Base-by-base conservation (phyloP, 2,888 invertebrate genomes). In the Metopia argyrocephala region DNA sequence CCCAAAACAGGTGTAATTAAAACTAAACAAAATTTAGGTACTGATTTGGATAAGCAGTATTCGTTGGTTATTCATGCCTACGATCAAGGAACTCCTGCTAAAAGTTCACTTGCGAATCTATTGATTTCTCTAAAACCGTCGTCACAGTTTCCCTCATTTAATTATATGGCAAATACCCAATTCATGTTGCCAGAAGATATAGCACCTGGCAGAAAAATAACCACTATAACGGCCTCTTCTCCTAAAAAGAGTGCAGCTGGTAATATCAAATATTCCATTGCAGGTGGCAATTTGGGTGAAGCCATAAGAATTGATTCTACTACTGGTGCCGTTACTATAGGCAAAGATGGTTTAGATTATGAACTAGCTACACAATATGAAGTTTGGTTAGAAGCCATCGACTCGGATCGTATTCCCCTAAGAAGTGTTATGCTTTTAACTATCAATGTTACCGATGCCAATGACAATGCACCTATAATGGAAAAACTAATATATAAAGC, bases 201-300 rank as follows among this genome's bases (percentile, higher is more conserved):
- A 4, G 92, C 93, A 12, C 94, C 95, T 87, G 95, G 95, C 0
- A 94, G 94, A 85, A 90, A 94, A 5, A 94, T 98, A 9, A 95
- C 96, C 0, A 94, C 94, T 85, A 91, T 97, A 65, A 93, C 93
- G 69, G 97, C 97, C 0, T 93, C 93, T 4, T 96, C 96, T 0
- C 96, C 96, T 0, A 96, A 97, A 88, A 93, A 93, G 82, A 95
- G 95, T 0, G 91, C 94, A 0, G 91, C 92, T 5, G 94, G 94
- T 9, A 93, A 93, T 84, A 91, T 97, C 76, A 92, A 93, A 79
- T 98, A 95, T 87, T 94, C 94, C 28, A 95, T 98, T 82, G 97
- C 97, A 9, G 98, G 98, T n/a, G 98, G 98, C 4, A 98, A 98
- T 89, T 93, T 96, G 3, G 96, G 96, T 0, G 95, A 96, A 86